These are phyloP conservation scores for Patella vulgata DNA, from an alignment of 1,140 invertebrate species.

Conservation along the genomic window DNA sequence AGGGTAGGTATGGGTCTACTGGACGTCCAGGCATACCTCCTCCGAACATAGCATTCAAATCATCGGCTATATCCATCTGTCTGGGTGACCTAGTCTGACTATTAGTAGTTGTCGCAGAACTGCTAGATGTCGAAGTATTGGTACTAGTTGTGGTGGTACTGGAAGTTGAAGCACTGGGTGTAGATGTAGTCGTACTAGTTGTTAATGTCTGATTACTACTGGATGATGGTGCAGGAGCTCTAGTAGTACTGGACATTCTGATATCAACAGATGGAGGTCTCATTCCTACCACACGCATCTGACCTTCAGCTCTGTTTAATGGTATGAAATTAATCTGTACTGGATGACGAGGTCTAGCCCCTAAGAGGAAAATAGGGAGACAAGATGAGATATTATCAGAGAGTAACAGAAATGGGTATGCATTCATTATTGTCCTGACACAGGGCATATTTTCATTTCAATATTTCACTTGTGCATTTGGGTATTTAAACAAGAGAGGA, in stretches of 20 bases:
- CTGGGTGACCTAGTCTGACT: no score
- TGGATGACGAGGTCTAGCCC: no score
- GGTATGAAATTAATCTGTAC: neutral
- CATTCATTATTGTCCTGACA: no score
- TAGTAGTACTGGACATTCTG: neutral
- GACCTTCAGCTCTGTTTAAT: neutral
- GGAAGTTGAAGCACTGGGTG: neutral
- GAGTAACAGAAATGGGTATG: no score
- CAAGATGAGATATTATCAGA: no score
- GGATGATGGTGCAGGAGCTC: neutral
- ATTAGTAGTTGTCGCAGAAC: no score
- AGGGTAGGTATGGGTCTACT: slow-evolving; percentile 77
- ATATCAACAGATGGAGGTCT: neutral
- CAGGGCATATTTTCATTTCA: no score
- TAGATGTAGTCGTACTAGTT: neutral
- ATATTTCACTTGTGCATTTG: no score
- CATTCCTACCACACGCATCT: neutral
- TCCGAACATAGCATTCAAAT: neutral
- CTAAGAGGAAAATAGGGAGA: no score
- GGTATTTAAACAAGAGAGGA: no score
- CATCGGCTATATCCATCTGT: no score
- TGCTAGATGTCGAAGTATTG: neutral
- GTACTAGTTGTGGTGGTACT: neutral
- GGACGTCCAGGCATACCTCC: slow-evolving; percentile 32
- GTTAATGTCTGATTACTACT: no score